phyloP scores from a whole-genome alignment of 1,140 invertebrate species.

The Penaeus japonicus region DNA sequence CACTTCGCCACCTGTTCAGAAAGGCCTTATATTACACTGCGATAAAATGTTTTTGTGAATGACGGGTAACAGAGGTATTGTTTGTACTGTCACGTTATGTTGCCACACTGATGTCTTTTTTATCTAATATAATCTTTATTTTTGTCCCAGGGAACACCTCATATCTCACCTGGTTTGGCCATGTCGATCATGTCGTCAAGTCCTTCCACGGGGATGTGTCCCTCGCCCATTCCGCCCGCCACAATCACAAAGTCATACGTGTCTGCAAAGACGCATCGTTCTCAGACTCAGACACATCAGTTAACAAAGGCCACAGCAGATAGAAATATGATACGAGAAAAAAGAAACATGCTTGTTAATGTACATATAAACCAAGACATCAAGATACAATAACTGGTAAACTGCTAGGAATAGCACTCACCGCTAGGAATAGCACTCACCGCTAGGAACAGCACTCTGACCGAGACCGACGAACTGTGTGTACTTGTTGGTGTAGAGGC shows the following conservation, averaged over 20 bases:
- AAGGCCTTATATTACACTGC: background rate
- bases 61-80: too few relatives aligned
- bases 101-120: too few relatives aligned
- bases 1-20: slow-evolving; percentile 2
- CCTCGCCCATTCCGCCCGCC: slow-evolving; percentile 19
- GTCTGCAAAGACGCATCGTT: background rate
- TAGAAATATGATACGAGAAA: background rate
- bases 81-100: too few relatives aligned
- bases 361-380: background rate
- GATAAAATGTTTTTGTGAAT: too few relatives aligned
- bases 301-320: background rate
- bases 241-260: slow-evolving; percentile 24
- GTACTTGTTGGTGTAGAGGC: background rate
- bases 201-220: slow-evolving; percentile 15
- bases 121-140: too few relatives aligned
- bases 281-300: background rate
- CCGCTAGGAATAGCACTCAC: background rate
- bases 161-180: slow-evolving; percentile 27
- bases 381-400: background rate
- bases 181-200: slow-evolving; percentile 31
- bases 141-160: too few relatives aligned
- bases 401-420: background rate
- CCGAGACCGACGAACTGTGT: background rate
- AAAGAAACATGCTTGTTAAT: too few relatives aligned
- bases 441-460: background rate